These are phyloP conservation scores for Theonella swinhoei DNA, from an alignment of 37 sponge, comb jelly and placozoan genomes.

Conservation along the genomic window DNA sequence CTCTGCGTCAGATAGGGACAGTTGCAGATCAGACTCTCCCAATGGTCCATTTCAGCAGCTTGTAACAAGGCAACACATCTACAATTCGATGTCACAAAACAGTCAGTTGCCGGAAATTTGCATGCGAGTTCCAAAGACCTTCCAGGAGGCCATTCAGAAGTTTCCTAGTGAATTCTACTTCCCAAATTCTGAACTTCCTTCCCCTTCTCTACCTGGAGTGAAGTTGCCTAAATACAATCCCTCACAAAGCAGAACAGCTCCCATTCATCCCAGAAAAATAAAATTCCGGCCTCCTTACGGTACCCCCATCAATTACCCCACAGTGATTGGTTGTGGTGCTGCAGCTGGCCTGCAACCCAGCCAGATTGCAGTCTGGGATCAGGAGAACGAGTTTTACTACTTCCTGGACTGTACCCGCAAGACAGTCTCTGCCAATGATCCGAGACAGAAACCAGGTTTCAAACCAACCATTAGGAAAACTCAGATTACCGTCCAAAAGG, in stretches of 20 bases:
- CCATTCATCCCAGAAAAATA: background rate
- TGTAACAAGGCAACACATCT: slow-evolving; percentile 1
- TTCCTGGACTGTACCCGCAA: slow-evolving; percentile 57
- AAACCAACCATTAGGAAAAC: background rate
- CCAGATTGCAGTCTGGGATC: slow-evolving; percentile 66
- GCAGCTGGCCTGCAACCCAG: slow-evolving; percentile 59
- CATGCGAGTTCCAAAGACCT: slow-evolving; percentile 1
- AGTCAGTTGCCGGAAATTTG: background rate
- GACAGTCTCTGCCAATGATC: slow-evolving; percentile 36
- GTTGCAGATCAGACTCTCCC: background rate
- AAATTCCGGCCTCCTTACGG: slow-evolving; percentile 76
- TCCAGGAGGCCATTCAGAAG: slow-evolving; percentile 1
- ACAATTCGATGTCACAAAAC: background rate
- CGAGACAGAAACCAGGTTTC: slow-evolving; percentile 7
- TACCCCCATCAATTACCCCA: slow-evolving; percentile 23
- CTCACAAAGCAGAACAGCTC: background rate
- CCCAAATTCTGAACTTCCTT: background rate
- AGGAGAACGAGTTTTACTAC: slow-evolving; percentile 29
- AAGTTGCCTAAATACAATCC: background rate
- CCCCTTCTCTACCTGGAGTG: background rate
- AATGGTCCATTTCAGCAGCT: slow-evolving; percentile 24
- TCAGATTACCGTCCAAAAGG: background rate
- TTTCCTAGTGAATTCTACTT: slow-evolving; percentile 49
- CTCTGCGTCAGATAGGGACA: background rate
- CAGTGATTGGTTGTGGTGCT: slow-evolving; percentile 68